Percentiles rank a stretch among this genome's conserved stretches.
These are phyloP conservation scores for Rhinopomastus cyanomelas DNA, from an alignment of 2,113 vertebrate species.

Conservation along the genomic window DNA sequence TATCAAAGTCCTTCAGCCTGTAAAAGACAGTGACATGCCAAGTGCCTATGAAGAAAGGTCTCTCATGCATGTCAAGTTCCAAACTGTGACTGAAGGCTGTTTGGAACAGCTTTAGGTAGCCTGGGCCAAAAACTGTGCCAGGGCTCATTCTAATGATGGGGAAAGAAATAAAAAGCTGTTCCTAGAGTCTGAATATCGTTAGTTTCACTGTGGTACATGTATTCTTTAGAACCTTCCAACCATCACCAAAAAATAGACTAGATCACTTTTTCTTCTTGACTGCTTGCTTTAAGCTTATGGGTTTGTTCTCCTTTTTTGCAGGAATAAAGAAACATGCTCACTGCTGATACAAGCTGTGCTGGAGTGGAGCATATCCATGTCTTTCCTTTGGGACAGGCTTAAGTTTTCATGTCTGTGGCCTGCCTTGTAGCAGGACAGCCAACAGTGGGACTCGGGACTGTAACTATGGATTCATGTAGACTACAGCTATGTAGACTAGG, in stretches of 20 bases:
- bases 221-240: neutral
- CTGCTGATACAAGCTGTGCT: neutral
- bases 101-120: neutral
- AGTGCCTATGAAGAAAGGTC: neutral
- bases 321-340: neutral
- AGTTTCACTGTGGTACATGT: neutral
- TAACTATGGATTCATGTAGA: neutral
- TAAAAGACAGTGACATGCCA: neutral
- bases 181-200: neutral
- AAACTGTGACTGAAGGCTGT: neutral
- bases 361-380: neutral
- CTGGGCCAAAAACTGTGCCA: neutral
- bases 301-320: neutral
- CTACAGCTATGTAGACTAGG: neutral
- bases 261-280: neutral
- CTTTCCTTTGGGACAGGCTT: neutral
- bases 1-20: neutral
- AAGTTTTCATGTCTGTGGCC: neutral
- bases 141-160: neutral
- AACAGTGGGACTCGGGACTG: neutral
- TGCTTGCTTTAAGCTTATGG: neutral
- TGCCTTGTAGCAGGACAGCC: neutral
- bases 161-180: neutral
- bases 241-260: neutral
- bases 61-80: neutral